These are phyloP conservation scores for Caenorhabditis sp. DNA, from an alignment of 2,888 invertebrate species.

Conservation along the genomic window DNA sequence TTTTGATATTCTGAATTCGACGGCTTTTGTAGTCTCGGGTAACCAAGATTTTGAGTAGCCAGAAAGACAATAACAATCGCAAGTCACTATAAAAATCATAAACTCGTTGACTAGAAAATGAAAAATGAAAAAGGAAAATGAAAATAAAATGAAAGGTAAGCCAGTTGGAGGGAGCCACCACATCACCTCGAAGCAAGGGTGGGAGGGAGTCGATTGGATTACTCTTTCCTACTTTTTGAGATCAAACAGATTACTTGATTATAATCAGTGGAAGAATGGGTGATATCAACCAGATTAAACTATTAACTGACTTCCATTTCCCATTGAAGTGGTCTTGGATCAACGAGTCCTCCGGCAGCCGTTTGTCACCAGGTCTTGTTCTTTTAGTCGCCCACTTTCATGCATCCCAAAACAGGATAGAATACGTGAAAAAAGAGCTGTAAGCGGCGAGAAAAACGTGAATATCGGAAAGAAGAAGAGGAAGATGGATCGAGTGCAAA, in stretches of 20 bases:
- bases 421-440: slow-evolving; percentile 14
- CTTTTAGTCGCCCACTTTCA: slow-evolving; percentile 12
- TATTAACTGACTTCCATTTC: neutral
- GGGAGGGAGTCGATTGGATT: no score
- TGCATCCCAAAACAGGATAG: slow-evolving; percentile 33
- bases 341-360: no score
- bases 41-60: no score
- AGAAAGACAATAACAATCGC: neutral
- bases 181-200: no score
- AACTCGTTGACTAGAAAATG: no score
- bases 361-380: no score
- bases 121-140: no score
- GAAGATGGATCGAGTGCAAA: slow-evolving; percentile 52
- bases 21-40: no score
- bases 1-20: no score
- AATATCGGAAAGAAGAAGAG: slow-evolving; percentile 34
- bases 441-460: slow-evolving; percentile 11
- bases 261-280: neutral
- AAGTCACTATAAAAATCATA: no score
- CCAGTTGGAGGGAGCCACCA: no score
- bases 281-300: slow-evolving; percentile 28
- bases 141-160: no score
- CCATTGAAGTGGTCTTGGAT: slow-evolving; percentile 22
- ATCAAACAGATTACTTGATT: slow-evolving; percentile 2
- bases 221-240: neutral